A percentile compares a stretch with the other conserved stretches of the same genome.
Conservation (phyloP, 2,113 vertebrate species). For the Andinoacara biseriatus region DNA sequence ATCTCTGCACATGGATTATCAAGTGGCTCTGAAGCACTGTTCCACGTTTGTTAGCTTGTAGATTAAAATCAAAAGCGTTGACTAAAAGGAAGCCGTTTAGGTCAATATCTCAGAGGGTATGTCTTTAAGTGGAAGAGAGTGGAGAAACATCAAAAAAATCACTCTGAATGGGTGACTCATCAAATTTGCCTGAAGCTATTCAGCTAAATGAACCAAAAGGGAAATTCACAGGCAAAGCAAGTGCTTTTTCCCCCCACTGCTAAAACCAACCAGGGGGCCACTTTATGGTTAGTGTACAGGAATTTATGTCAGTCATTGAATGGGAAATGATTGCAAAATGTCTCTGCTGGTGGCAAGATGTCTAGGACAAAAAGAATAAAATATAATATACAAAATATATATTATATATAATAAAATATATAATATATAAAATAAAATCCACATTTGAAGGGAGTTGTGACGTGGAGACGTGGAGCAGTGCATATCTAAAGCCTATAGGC, state of each 20-base stretch:
- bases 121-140: constrained; percentile 31
- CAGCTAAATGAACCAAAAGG: constrained; percentile 46
- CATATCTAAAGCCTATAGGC: constrained; percentile 1
- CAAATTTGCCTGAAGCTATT: constrained; percentile 34
- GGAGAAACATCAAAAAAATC: constrained; percentile 11
- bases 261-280: constrained; percentile 13
- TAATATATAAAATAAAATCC: not conserved
- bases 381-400: not conserved
- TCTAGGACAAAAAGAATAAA: not conserved
- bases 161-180: constrained; percentile 41
- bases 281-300: constrained; percentile 30
- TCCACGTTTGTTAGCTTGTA: constrained; percentile 9
- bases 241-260: not conserved
- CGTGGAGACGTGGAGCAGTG: not conserved
- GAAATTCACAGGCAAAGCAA: constrained; percentile 28
- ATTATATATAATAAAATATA: not conserved
- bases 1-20: constrained; percentile 4
- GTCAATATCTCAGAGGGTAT: constrained; percentile 26
- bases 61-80: constrained; percentile 12
- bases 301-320: constrained; percentile 9
- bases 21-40: not conserved
- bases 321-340: constrained; percentile 10
- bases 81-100: constrained; percentile 11
- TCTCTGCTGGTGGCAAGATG: not conserved
- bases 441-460: not conserved